Base-by-base conservation (phyloP, 35 echinoderm and acorn worm species). In the Lytechinus pictus region DNA sequence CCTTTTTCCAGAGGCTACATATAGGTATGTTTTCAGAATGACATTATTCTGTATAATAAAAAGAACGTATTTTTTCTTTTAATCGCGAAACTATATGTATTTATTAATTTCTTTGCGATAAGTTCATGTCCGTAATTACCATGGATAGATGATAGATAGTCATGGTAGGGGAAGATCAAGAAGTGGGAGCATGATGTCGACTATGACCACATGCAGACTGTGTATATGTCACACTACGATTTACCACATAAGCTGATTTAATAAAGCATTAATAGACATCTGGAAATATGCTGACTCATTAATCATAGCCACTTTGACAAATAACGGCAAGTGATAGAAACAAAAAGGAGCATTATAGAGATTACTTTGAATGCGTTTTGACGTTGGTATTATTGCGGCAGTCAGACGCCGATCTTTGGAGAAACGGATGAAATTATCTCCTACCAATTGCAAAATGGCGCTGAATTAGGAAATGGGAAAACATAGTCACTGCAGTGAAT, bases 231-330 rank as follows among this genome's bases (percentile, higher is more conserved):
- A 79, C 16, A 24, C 66, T 8, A 79, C 88, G 29, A 90, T 52
- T 90, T 90, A 52, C 27, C 27, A 52, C 52, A 54, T 90, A 90
- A 90, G 88, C 52, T 54, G 88, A 90, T 90, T 54, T 90, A 90
- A 90, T 90, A 90, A 54, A 90, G 28, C 88, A 90, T 90, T 90
- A 90, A 52, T 90, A 90, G 88, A 54, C 88, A 90, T 90, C 88
- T 90, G 88, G 88, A 90, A 90, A 90, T 90, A 54, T 90, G 29
- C 52, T 90, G 52, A 90, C 88, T 90, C 88, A 90, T 90, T 90
- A 90, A 90, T 90, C 88, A 90, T 54, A 27, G 52, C 52, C 88
- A 90, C 88, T 90, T 90, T 90, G 88, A 90, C 88, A 90, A 54
- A 54, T 44, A 90, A 90, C 88, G 52, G 29, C 29, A 44, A 90